Conservation (phyloP, 2,113 vertebrate species). For the Limanda limanda region DNA sequence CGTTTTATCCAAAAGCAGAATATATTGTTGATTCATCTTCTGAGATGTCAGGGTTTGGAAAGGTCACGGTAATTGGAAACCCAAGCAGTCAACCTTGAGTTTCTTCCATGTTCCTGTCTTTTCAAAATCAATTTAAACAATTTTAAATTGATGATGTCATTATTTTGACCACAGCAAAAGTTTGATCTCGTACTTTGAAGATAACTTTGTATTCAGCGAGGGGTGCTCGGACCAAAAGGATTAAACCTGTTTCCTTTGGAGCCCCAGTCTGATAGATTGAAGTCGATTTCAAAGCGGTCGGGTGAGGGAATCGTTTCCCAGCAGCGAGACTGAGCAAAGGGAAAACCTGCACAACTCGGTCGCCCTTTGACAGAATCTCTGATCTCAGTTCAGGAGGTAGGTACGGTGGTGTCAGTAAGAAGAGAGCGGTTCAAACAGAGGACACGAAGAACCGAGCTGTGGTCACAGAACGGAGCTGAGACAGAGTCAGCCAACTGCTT, state of each 20-base stretch:
- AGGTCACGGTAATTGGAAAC: slow-evolving; percentile 64
- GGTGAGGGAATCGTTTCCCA: slow-evolving; percentile 49
- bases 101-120: slow-evolving; percentile 38
- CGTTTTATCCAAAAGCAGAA: slow-evolving; percentile 49
- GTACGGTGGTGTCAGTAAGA: slow-evolving; percentile 30
- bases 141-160: slow-evolving; percentile 70
- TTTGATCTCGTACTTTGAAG: slow-evolving; percentile 66
- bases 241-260: slow-evolving; percentile 54
- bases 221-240: slow-evolving; percentile 62
- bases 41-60: slow-evolving; percentile 51
- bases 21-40: slow-evolving; percentile 56
- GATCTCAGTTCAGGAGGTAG: slow-evolving; percentile 46
- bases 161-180: slow-evolving; percentile 66
- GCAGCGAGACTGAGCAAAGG: slow-evolving; percentile 42
- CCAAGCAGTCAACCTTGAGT: slow-evolving; percentile 54
- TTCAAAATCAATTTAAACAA: slow-evolving; percentile 64
- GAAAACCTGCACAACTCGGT: slow-evolving; percentile 48
- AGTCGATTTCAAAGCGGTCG: slow-evolving; percentile 69
- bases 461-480: not conserved
- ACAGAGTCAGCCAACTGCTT: not conserved
- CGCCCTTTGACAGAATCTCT: slow-evolving; percentile 50
- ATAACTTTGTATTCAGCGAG: slow-evolving; percentile 37
- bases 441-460: slow-evolving; percentile 5
- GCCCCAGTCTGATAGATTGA: slow-evolving; percentile 49
- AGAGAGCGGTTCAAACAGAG: slow-evolving; percentile 39